Base-by-base conservation (phyloP, 2,888 invertebrate genomes). In the Ormyrus labotus region DNA sequence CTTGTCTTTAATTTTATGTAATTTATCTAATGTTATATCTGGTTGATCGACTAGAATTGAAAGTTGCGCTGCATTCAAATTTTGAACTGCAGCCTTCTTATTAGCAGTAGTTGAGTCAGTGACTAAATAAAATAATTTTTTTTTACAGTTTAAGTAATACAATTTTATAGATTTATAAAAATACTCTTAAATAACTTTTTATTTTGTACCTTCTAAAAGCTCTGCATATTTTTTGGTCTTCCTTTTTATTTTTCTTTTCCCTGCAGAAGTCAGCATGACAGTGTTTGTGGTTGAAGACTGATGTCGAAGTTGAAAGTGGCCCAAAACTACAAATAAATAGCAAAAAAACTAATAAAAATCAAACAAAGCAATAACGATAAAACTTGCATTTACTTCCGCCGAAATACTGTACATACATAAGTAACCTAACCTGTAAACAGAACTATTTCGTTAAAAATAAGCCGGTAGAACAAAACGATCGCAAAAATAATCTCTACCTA, bases 81-180 rank as follows among this genome's bases (percentile, higher is more conserved):
- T 95, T 83, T 93, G 93, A 10, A 96, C 93, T 19, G 93, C 92
- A 1, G 96, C 94, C 88, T 93, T 94, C 19, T 93, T 93, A 91
- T 95, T 94, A 71, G 91, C 94, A 87, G 94, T 93, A 5, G 92
- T 92, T 75, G 92, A 91, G 67, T 93, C 92, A 53, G 94, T 94
- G 78, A 96, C 96, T 96, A 84, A 34, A 34, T 34, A 34, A 34
- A 34, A 34, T 34, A 4, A 34, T 0, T 34, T 4, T 4, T 34
- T 34, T 34, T 34, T 34, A 34, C 4, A 57, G 47, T 57, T 45
- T 51, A 1, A 48, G n/a, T 76, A 19, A 65, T 45, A 13, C 6
- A 13, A 57, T 47, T 48, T n/a, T 55, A 58, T 65, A 9, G 1
- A 50, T 50, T 55, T 63, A 19, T 61, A 63, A 19, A 58, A 58